These are phyloP conservation scores for Antheraea assamensis DNA, from an alignment of 2,888 invertebrate genomes.

Conservation along the genomic window DNA sequence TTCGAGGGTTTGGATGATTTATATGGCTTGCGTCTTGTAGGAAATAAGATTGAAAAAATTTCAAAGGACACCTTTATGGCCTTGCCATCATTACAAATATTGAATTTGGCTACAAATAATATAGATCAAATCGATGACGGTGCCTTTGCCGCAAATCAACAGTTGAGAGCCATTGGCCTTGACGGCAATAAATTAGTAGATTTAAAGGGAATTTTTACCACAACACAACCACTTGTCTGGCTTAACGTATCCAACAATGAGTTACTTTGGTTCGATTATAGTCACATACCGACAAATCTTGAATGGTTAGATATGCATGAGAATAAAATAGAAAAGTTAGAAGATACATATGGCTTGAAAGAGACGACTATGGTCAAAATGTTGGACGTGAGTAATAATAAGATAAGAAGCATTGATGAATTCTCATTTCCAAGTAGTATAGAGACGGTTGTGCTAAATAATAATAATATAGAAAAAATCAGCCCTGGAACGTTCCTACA, in stretches of 20 bases:
- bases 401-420: slow-evolving; percentile 85
- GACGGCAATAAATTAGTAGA: slow-evolving; percentile 90
- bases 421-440: slow-evolving; percentile 88
- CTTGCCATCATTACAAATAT: slow-evolving; percentile 87
- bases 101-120: slow-evolving; percentile 91
- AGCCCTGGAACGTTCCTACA: slow-evolving; percentile 87
- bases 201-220: slow-evolving; percentile 89
- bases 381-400: slow-evolving; percentile 89
- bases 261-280: slow-evolving; percentile 90
- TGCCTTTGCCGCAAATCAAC: slow-evolving; percentile 88
- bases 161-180: slow-evolving; percentile 88
- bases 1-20: slow-evolving; percentile 89
- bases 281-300: slow-evolving; percentile 87
- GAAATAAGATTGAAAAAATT: slow-evolving; percentile 90
- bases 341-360: slow-evolving; percentile 87
- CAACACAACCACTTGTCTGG: slow-evolving; percentile 88
- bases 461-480: slow-evolving; percentile 87
- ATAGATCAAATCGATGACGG: slow-evolving; percentile 89
- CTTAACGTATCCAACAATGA: slow-evolving; percentile 91
- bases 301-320: slow-evolving; percentile 92
- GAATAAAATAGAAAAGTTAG: slow-evolving; percentile 88
- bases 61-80: slow-evolving; percentile 88
- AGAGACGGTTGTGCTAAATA: slow-evolving; percentile 87
- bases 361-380: slow-evolving; percentile 86
- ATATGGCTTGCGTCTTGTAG: slow-evolving; percentile 89